phyloP scores from a whole-genome alignment of 2,113 vertebrate species.

The human region GRCh38 chr11:8042501-8043000 shows the following conservation, averaged over 20 bases:
- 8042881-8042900: not conserved
- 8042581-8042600: not conserved
- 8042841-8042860: not conserved
- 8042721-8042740: constrained; percentile 5
- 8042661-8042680: constrained; percentile 1
- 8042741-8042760: not conserved
- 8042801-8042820: not conserved
- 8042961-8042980: not conserved
- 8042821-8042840: not conserved
- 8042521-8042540: not conserved
- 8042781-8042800: constrained; percentile 35
- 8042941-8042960: not conserved
- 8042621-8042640: not conserved
- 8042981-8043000: not conserved
- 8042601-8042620: not conserved
- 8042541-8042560: not conserved
- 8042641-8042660: not conserved
- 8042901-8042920: not conserved
- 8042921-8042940: constrained; percentile 16
- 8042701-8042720: not conserved
- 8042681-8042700: not conserved
- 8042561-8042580: not conserved
- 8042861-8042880: not conserved
- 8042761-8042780: not conserved
- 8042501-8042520: not conserved